Evolutionary conservation across 2,113 vertebrate genomes (phyloP).

Genomic region (Odocoileus hemionus): DNA sequence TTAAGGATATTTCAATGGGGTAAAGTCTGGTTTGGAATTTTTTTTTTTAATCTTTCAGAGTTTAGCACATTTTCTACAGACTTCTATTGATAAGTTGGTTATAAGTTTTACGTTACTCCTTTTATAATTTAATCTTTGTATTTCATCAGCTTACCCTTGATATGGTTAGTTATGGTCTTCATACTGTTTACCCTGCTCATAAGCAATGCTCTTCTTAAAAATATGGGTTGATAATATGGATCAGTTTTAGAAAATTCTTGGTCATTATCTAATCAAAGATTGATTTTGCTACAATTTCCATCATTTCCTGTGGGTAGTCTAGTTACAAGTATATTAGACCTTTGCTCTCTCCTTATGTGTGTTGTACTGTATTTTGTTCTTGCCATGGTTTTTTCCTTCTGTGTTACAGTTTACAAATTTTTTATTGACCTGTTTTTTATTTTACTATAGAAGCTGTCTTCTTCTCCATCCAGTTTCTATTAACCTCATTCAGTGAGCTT

Average conservation of each 20-base stretch:
- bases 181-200: neutral
- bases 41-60: neutral
- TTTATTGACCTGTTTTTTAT: neutral
- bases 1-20: neutral
- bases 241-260: neutral
- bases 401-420: neutral
- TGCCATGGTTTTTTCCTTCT: neutral
- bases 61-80: neutral
- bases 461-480: neutral
- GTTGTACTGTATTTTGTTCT: neutral
- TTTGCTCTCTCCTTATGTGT: neutral
- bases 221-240: neutral
- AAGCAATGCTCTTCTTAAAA: neutral
- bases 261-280: neutral
- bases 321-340: neutral
- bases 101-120: neutral
- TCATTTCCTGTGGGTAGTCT: neutral
- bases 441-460: neutral
- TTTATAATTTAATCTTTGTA: neutral
- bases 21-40: neutral
- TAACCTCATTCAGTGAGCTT: neutral
- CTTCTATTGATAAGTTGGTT: neutral
- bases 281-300: neutral
- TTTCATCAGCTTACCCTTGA: neutral
- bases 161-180: neutral